phyloP scores from a whole-genome alignment of 2,113 vertebrate species.

The Desmodus rotundus region DNA sequence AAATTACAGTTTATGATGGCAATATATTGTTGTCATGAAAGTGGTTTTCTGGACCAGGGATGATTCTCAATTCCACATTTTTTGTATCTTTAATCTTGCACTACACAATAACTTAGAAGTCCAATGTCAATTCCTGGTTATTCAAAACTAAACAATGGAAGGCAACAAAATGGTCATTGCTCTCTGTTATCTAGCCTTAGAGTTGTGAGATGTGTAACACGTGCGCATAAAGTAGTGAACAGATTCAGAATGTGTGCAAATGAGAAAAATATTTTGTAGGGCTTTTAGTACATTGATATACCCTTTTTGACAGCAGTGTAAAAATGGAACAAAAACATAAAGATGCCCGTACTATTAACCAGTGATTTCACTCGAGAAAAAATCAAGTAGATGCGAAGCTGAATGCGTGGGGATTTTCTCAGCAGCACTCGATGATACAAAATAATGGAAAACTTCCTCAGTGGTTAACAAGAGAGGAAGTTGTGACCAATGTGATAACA shows the following conservation, averaged over 20 bases:
- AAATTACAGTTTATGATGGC: too few species aligned
- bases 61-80: not conserved
- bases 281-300: not conserved
- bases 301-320: not conserved
- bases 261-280: not conserved
- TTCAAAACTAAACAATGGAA: conserved; percentile 19
- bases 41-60: not conserved
- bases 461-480: not conserved
- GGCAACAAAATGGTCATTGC: not conserved
- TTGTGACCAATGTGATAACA: not conserved
- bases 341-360: not conserved
- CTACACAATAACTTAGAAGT: not conserved
- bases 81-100: not conserved
- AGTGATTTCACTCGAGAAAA: not conserved
- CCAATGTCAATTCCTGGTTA: not conserved
- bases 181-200: not conserved
- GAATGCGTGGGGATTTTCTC: not conserved
- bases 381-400: not conserved
- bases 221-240: not conserved
- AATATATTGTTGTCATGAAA: not conserved
- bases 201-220: not conserved
- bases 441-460: not conserved
- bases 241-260: not conserved
- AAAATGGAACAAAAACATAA: conserved; percentile 27
- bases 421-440: not conserved